Evolutionary conservation across 2,888 invertebrate genomes (phyloP).

Genomic region (Melinopterus prodromus): DNA sequence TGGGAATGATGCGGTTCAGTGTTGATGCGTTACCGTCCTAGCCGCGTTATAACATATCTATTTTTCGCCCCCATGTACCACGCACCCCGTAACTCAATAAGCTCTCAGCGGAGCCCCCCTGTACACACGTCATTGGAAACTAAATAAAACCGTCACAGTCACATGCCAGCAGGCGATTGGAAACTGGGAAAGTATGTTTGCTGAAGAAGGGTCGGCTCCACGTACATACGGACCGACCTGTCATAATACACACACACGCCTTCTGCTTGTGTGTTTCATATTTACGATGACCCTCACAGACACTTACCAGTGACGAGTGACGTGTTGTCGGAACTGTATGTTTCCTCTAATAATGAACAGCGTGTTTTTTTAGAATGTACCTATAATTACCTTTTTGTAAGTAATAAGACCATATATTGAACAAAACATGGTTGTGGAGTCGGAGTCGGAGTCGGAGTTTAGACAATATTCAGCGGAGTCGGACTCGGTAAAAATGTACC

Average conservation of each 20-base stretch:
- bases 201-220: background rate
- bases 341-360: background rate
- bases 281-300: background rate
- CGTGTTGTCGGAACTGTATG: background rate
- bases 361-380: no score
- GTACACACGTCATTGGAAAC: slow-evolving; percentile 4
- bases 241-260: background rate
- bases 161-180: slow-evolving; percentile 4
- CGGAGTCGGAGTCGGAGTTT: no score
- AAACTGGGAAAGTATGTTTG: background rate
- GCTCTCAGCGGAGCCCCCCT: background rate
- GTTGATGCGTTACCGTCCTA: no score
- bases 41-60: background rate
- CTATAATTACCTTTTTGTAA: no score
- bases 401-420: no score
- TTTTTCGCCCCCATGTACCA: background rate
- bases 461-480: no score
- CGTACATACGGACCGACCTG: background rate
- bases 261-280: background rate
- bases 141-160: background rate
- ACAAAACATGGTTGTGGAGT: no score
- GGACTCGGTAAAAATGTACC: no score
- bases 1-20: background rate
- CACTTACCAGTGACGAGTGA: background rate
- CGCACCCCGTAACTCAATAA: background rate